Evolutionary conservation across 2,888 invertebrate genomes (phyloP), one percentile per base, ranked within the genome.

Genomic region (Phyllotreta striolata): DNA sequence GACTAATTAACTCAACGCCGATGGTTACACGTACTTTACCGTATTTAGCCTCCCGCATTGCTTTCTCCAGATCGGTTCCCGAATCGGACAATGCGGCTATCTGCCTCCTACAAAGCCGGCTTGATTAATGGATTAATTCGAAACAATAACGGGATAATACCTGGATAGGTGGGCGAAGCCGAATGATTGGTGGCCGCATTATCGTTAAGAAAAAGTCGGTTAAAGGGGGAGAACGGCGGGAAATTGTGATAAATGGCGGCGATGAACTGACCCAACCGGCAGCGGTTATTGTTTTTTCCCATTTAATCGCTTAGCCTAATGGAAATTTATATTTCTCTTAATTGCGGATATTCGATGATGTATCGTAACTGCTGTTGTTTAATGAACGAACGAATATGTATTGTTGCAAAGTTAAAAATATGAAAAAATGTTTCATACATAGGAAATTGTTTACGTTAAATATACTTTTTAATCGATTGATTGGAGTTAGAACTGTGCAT

Each of bases 61-160:
- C 44, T 49, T 58, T 49, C 38, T 58, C 24, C 46, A 54, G 39
- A 44, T 52, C 55, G 34, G 10, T 24, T n/a, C 34, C 37, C 39
- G 37, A 10, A 6, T 13, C n/a, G 56, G 60, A 47, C 55, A 60
- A 59, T 58, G 34, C 41, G 51, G 44, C 40, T 43, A 34, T 51
- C 60, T 55, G 43, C 58, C 38, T 39, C 51, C 12, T 44, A 55
- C 60, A 60, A 54, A 64, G 52, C 64, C 43, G 35, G 51, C 51
- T 44, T 64, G 64, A 64, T 60, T 55, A 60, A 64, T 64, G 60
- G 59, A 43, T 60, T 55, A 64, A 60, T 64, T 60, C 39, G 34
- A 51, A 62, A 64, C 60, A 60, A 64, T 60, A 64, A 55, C 55
- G 13, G 37, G 38, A 47, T 49, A 64, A 58, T 54, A 54, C 43